phyloP scores from a whole-genome alignment of 2,888 invertebrate genomes.

The Melanargia galathea region DNA sequence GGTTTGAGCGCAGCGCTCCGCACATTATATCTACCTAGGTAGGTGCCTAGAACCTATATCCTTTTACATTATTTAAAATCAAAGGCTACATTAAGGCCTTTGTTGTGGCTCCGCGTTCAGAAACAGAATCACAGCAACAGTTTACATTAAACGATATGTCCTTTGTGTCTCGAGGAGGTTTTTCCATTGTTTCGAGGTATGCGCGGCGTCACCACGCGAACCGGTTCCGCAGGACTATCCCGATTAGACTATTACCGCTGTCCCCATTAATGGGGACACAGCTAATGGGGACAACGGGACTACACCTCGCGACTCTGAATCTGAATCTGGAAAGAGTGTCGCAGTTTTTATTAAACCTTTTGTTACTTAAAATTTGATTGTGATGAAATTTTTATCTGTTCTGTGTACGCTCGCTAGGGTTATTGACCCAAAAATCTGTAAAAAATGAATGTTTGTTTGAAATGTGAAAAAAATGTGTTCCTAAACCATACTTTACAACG shows the following conservation, averaged over 20 bases:
- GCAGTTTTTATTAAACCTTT: too few relatives aligned
- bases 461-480: too few relatives aligned
- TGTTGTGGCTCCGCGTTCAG: constrained; percentile 40
- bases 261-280: too few relatives aligned
- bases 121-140: constrained; percentile 55
- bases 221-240: not conserved
- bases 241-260: not conserved
- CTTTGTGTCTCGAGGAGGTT: constrained; percentile 69
- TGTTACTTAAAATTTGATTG: too few relatives aligned
- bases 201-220: constrained; percentile 29
- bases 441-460: too few relatives aligned
- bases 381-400: too few relatives aligned
- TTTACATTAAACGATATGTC: constrained; percentile 72
- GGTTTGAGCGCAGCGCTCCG: not conserved
- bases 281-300: too few relatives aligned
- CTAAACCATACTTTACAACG: too few relatives aligned
- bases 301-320: too few relatives aligned
- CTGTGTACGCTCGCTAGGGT: too few relatives aligned
- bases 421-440: too few relatives aligned
- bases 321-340: too few relatives aligned
- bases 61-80: constrained; percentile 35
- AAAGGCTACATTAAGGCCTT: constrained; percentile 43
- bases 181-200: constrained; percentile 69
- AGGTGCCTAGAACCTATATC: constrained; percentile 7
- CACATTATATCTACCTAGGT: not conserved